A percentile compares a stretch with the other conserved stretches of the same genome.
phyloP scores from a whole-genome alignment of 2,113 vertebrate species.

The Neodon shergylaensis region DNA sequence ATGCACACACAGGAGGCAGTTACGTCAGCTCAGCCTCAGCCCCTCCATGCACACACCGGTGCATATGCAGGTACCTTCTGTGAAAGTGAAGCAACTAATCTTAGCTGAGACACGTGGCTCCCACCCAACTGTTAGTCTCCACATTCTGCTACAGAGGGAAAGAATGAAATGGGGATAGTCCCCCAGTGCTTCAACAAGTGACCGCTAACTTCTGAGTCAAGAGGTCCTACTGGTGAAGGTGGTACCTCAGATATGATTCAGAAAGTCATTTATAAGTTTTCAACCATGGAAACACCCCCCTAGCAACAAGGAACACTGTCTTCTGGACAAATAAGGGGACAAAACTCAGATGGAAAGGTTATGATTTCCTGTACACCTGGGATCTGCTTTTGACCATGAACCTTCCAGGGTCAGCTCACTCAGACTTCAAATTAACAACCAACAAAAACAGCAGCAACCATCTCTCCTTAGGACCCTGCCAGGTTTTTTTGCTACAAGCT shows the following conservation, averaged over 20 bases:
- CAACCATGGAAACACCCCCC: background rate
- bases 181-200: background rate
- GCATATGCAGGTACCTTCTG: background rate
- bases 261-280: conserved; percentile 9
- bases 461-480: conserved; percentile 59
- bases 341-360: conserved; percentile 48
- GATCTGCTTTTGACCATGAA: conserved; percentile 75
- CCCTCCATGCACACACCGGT: background rate
- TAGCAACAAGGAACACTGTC: background rate
- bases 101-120: background rate
- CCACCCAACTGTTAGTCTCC: background rate
- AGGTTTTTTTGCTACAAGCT: conserved; percentile 44
- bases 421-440: conserved; percentile 57
- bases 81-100: background rate
- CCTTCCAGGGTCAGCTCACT: conserved; percentile 57
- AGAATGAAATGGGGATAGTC: background rate
- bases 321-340: background rate
- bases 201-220: background rate
- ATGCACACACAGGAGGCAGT: background rate
- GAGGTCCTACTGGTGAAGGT: background rate
- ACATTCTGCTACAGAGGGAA: background rate
- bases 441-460: conserved; percentile 63
- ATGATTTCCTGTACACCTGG: conserved; percentile 73
- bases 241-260: background rate
- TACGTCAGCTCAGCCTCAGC: background rate